These are phyloP conservation scores for Cebidichthys violaceus DNA, from an alignment of 2,113 vertebrate species.

Conservation along the genomic window DNA sequence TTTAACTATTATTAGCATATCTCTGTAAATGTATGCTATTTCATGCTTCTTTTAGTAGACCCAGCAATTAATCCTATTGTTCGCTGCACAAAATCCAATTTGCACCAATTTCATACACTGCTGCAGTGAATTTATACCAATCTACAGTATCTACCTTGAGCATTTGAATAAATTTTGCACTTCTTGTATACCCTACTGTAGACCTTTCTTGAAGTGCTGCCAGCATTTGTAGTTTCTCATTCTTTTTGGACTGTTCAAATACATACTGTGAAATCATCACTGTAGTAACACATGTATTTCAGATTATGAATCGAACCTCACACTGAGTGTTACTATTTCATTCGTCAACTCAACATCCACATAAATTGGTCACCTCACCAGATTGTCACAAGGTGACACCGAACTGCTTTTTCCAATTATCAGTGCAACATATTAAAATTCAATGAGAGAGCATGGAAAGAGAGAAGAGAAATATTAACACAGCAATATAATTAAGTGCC, in stretches of 20 bases:
- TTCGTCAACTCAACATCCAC: slow-evolving; percentile 46
- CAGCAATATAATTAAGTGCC: slow-evolving; percentile 64
- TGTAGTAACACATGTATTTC: slow-evolving; percentile 14
- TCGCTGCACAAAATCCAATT: slow-evolving; percentile 48
- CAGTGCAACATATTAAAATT: slow-evolving; percentile 34
- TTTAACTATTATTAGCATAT: slow-evolving; percentile 30
- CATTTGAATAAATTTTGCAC: slow-evolving; percentile 35
- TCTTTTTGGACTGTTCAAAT: background rate
- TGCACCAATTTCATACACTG: slow-evolving; percentile 50
- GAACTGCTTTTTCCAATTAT: slow-evolving; percentile 62
- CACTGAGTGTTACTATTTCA: slow-evolving; percentile 54
- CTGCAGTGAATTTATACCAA: slow-evolving; percentile 46
- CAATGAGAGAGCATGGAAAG: slow-evolving; percentile 27
- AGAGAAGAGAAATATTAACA: slow-evolving; percentile 52
- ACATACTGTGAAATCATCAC: slow-evolving; percentile 9
- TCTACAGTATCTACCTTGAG: slow-evolving; percentile 32
- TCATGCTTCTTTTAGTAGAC: slow-evolving; percentile 25
- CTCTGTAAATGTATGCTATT: slow-evolving; percentile 16
- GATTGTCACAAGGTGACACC: slow-evolving; percentile 36
- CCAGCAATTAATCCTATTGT: slow-evolving; percentile 36
- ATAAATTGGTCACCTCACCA: slow-evolving; percentile 36
- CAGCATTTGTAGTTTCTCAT: background rate
- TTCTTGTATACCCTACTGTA: background rate
- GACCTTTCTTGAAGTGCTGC: background rate
- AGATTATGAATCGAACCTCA: slow-evolving; percentile 39